Evolutionary conservation across 2,113 vertebrate genomes (phyloP).

Genomic region (Vulpes vulpes): DNA sequence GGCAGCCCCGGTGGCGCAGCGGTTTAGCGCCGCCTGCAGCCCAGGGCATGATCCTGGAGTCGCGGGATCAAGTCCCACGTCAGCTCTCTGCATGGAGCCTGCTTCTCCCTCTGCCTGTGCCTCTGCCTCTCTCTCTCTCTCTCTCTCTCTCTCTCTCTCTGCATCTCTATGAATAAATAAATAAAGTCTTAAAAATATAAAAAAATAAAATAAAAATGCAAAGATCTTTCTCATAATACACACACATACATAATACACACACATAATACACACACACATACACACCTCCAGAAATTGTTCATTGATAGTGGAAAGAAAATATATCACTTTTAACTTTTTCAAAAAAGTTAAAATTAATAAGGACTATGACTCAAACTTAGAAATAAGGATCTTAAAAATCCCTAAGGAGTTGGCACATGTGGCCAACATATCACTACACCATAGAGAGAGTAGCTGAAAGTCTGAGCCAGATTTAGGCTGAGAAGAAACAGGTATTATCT

Average conservation of each 20-base stretch:
- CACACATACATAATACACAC: not conserved
- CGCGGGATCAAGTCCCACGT: too few relatives aligned
- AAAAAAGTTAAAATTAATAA: not conserved
- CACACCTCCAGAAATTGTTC: not conserved
- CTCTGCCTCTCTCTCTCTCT: too few relatives aligned
- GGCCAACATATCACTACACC: not conserved
- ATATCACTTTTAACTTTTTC: not conserved
- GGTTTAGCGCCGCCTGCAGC: too few relatives aligned
- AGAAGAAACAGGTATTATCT: not conserved
- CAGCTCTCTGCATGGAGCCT: too few relatives aligned
- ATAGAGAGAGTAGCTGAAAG: not conserved
- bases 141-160: too few relatives aligned
- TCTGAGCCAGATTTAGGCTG: not conserved
- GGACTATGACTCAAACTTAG: not conserved
- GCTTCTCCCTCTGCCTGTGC: too few relatives aligned
- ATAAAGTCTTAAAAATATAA: too few relatives aligned
- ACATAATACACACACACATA: not conserved
- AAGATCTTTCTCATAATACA: not conserved
- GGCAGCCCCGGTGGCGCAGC: too few relatives aligned
- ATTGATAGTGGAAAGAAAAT: not conserved
- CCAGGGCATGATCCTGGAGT: too few relatives aligned
- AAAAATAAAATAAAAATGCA: not conserved
- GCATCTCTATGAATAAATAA: too few relatives aligned
- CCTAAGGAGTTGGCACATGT: not conserved
- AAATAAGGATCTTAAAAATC: constrained; percentile 27